A percentile compares a stretch with the other conserved stretches of the same genome.
Evolutionary conservation across 2,113 vertebrate genomes (phyloP).

Genomic region (Phocoena phocoena): DNA sequence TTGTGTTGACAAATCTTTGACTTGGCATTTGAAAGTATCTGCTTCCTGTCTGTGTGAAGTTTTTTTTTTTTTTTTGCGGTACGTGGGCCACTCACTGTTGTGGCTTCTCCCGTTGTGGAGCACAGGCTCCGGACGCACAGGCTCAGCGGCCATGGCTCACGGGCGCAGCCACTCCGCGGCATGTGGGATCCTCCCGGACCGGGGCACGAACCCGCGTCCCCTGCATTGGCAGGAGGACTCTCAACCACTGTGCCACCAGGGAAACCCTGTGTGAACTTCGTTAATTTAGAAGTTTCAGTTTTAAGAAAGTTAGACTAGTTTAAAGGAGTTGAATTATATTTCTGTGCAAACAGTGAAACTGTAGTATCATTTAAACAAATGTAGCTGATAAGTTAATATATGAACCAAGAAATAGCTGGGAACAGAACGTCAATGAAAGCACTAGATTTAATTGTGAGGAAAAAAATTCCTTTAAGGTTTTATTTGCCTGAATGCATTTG

Average conservation of each 20-base stretch:
- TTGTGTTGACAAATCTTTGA: background rate
- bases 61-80: too few relatives aligned
- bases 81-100: too few relatives aligned
- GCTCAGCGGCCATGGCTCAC: too few relatives aligned
- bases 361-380: background rate
- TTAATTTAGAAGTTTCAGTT: conserved; percentile 54
- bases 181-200: too few relatives aligned
- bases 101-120: too few relatives aligned
- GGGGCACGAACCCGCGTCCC: too few relatives aligned
- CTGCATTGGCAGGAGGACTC: too few relatives aligned
- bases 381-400: background rate
- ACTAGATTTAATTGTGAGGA: background rate
- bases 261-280: background rate
- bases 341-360: background rate
- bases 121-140: too few relatives aligned
- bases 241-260: too few relatives aligned
- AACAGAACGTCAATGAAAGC: background rate
- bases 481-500: conserved; percentile 69
- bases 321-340: background rate
- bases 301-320: conserved; percentile 41
- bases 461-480: background rate
- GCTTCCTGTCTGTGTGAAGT: conserved; percentile 19
- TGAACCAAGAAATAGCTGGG: background rate
- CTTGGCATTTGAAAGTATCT: background rate
- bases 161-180: too few relatives aligned